A percentile compares a stretch with the other conserved stretches of the same genome.
Conservation (phyloP, 2,113 vertebrate genomes). For the Oryzias celebensis region DNA sequence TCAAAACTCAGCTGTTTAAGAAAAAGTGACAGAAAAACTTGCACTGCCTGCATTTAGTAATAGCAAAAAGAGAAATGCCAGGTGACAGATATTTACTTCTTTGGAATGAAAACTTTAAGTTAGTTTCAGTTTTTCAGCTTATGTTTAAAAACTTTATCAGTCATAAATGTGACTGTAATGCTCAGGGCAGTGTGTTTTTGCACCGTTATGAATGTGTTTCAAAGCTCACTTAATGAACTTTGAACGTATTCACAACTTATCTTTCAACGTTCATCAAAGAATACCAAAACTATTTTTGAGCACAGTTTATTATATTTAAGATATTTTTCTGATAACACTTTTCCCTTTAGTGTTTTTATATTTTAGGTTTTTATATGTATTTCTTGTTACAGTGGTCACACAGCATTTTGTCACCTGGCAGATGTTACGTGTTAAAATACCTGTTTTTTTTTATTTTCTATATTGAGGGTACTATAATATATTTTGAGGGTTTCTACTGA, state of each 20-base stretch:
- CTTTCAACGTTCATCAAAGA: background rate
- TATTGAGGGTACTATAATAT: no score
- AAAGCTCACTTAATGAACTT: background rate
- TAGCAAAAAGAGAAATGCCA: background rate
- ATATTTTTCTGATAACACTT: no score
- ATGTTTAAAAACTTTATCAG: background rate
- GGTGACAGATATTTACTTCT: background rate
- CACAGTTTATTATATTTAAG: no score
- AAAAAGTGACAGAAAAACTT: background rate
- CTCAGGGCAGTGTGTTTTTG: slow-evolving; percentile 13
- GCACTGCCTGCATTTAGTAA: background rate
- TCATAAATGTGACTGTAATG: background rate
- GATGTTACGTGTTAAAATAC: no score
- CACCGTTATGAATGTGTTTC: background rate
- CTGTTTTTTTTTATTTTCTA: no score
- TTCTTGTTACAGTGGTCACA: no score
- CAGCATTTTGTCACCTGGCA: no score
- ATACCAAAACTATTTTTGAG: no score
- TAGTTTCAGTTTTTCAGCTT: background rate
- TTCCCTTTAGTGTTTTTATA: no score
- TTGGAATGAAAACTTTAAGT: no score
- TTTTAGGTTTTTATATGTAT: no score
- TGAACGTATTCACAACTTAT: background rate
- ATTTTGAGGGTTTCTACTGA: no score
- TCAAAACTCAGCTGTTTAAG: slow-evolving; percentile 39